A percentile compares a stretch with the other conserved stretches of the same genome.
These are phyloP conservation scores for Agrochola lota DNA, from an alignment of 2,888 invertebrate species.

Conservation along the genomic window DNA sequence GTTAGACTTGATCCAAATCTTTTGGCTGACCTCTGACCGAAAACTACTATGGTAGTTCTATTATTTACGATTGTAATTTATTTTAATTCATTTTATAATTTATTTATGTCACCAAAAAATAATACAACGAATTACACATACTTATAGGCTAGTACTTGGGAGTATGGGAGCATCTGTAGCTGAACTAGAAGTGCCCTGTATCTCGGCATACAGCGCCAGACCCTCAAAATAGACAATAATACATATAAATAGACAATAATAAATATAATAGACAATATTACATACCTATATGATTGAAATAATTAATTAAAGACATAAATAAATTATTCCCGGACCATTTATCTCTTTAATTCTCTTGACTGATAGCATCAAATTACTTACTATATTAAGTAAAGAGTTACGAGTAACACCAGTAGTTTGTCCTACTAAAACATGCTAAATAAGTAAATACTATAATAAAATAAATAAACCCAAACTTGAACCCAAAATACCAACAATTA, in stretches of 20 bases:
- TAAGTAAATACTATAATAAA: constrained; percentile 29
- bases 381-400: constrained; percentile 18
- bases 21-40: constrained; percentile 4
- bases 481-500: constrained; percentile 35
- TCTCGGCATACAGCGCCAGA: too few relatives aligned
- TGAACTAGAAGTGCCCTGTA: too few relatives aligned
- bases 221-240: too few relatives aligned
- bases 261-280: too few relatives aligned
- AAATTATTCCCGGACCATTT: not conserved
- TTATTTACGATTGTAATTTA: not conserved
- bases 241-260: too few relatives aligned
- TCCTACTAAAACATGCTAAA: constrained; percentile 23
- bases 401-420: constrained; percentile 1
- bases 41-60: not conserved
- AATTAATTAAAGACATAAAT: constrained; percentile 8
- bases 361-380: constrained; percentile 1
- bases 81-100: too few relatives aligned
- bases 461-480: constrained; percentile 48
- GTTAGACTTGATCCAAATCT: not conserved
- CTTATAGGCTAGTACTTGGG: too few relatives aligned
- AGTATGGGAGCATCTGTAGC: too few relatives aligned
- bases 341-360: constrained; percentile 19
- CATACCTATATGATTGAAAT: not conserved
- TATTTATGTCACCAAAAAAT: too few relatives aligned
- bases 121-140: too few relatives aligned